These are phyloP conservation scores for Drepana arcuata DNA, from an alignment of 1,140 invertebrate species.

Conservation along the genomic window DNA sequence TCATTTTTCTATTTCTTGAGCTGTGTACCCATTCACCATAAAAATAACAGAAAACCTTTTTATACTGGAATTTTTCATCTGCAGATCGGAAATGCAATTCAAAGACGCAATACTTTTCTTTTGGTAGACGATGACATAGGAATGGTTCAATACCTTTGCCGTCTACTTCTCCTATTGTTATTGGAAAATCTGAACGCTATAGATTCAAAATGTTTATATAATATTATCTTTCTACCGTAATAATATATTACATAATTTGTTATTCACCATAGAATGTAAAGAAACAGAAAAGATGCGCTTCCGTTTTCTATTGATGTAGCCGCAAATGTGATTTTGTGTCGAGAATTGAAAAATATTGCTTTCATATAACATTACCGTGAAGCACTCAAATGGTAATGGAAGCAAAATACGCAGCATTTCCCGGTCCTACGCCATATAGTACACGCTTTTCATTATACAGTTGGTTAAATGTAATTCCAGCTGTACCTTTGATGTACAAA, in stretches of 20 bases:
- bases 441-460: background rate
- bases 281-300: slow-evolving; percentile 9
- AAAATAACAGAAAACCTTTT: no score
- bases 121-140: no score
- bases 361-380: slow-evolving; percentile 30
- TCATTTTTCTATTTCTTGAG: no score
- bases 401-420: slow-evolving; percentile 7
- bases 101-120: no score
- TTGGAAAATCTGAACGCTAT: background rate
- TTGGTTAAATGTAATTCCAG: background rate
- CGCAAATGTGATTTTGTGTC: slow-evolving; percentile 33
- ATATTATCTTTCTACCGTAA: background rate
- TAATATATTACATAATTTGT: no score
- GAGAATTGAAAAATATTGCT: slow-evolving; percentile 39
- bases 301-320: slow-evolving; percentile 16
- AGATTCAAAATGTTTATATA: background rate
- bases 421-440: background rate
- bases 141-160: background rate
- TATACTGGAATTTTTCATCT: no score
- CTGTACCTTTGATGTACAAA: background rate
- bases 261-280: background rate
- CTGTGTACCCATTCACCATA: no score
- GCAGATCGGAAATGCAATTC: no score
- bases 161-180: background rate
- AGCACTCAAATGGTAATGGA: slow-evolving; percentile 43